A percentile compares a stretch with the other conserved stretches of the same genome.
phyloP scores from a whole-genome alignment of 2,113 vertebrate species.

The Manacus vitellinus region DNA sequence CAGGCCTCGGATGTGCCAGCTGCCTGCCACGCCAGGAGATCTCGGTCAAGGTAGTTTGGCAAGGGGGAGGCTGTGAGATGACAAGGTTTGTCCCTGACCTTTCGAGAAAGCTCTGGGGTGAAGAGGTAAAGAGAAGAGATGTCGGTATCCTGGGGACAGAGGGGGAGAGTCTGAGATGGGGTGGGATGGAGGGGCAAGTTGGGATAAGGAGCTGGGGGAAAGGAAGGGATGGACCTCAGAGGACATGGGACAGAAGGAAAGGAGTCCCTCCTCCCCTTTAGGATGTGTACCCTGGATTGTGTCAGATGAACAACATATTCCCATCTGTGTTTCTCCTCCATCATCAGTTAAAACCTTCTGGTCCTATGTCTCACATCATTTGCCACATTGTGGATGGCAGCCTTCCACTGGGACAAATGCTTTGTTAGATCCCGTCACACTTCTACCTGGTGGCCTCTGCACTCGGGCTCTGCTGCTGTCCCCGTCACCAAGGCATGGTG shows the following conservation, averaged over 20 bases:
- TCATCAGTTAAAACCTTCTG: not conserved
- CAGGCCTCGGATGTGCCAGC: accelerated
- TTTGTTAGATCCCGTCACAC: not conserved
- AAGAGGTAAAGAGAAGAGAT: not conserved
- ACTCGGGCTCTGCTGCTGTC: not conserved
- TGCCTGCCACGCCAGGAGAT: not conserved
- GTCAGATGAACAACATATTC: not conserved
- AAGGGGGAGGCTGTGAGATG: not conserved
- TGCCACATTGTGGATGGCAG: not conserved
- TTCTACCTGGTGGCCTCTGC: not conserved
- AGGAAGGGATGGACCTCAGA: not conserved
- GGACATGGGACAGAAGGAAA: not conserved
- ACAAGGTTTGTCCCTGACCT: not conserved
- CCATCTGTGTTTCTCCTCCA: not conserved
- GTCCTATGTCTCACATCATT: accelerated
- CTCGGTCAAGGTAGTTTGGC: not conserved
- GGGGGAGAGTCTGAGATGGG: not conserved
- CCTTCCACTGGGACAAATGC: not conserved
- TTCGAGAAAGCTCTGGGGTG: not conserved
- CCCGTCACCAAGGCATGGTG: not conserved
- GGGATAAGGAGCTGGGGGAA: not conserved
- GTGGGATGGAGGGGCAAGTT: not conserved
- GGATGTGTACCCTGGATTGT: not conserved
- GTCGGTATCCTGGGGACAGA: not conserved
- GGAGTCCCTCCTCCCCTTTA: not conserved